These are phyloP conservation scores for Cyprinodon diabolis DNA, from an alignment of 2,797 vertebrate species.

Conservation along the genomic window DNA sequence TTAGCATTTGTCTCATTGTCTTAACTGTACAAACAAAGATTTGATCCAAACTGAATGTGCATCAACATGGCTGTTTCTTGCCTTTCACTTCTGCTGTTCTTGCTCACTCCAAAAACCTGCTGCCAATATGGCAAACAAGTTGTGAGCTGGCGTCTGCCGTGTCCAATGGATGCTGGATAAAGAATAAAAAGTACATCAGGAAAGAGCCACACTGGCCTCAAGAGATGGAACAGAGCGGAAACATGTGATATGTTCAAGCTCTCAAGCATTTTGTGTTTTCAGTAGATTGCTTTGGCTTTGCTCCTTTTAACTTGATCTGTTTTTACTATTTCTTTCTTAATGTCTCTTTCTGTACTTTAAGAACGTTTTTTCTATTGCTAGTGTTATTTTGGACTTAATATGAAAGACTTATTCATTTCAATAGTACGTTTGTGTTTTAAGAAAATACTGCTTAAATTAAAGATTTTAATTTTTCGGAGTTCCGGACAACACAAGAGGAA, in stretches of 20 bases:
- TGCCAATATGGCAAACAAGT: constrained; percentile 66
- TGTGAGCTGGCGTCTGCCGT: constrained; percentile 58
- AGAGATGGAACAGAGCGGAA: constrained; percentile 72
- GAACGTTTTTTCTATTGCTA: constrained; percentile 8
- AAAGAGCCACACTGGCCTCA: constrained; percentile 65
- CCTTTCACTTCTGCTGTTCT: constrained; percentile 54
- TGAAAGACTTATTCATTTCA: constrained; percentile 19
- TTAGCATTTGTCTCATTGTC: constrained; percentile 22
- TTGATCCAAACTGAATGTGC: constrained; percentile 43
- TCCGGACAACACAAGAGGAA: not conserved
- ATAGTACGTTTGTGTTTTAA: not conserved
- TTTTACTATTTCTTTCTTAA: constrained; percentile 37
- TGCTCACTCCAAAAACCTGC: constrained; percentile 34
- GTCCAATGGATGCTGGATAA: constrained; percentile 74
- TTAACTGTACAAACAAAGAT: constrained; percentile 43
- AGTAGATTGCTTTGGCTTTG: constrained; percentile 25
- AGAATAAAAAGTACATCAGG: constrained; percentile 78
- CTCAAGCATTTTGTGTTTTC: constrained; percentile 30
- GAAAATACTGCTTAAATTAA: constrained; percentile 15
- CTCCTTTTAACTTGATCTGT: constrained; percentile 43
- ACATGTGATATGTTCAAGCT: constrained; percentile 72
- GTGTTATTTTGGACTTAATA: constrained; percentile 4
- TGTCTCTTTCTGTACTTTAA: constrained; percentile 22
- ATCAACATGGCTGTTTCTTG: constrained; percentile 41
- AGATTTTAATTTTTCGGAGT: constrained; percentile 14